Evolutionary conservation across 2,113 vertebrate genomes (phyloP).

Genomic region (Vidua chalybeata): DNA sequence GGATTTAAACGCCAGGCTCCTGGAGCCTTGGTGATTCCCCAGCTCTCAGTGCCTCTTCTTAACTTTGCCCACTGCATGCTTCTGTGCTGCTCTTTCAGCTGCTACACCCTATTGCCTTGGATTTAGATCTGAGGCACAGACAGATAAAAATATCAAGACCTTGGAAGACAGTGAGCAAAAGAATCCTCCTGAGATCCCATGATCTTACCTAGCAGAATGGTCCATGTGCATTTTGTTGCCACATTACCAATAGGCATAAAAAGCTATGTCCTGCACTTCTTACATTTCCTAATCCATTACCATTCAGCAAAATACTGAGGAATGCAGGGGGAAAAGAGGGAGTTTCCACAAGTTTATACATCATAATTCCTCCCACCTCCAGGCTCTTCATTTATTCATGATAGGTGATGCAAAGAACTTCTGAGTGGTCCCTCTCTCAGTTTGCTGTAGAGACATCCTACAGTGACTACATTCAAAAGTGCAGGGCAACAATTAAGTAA

Average conservation of each 20-base stretch:
- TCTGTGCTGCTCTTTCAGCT: background rate
- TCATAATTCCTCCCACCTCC: background rate
- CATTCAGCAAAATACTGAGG: background rate
- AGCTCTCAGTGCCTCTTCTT: background rate
- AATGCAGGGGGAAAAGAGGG: background rate
- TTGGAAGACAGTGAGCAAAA: background rate
- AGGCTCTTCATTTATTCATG: background rate
- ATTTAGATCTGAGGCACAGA: background rate
- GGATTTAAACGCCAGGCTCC: background rate
- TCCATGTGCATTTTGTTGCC: background rate
- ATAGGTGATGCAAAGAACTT: background rate
- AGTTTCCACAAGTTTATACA: background rate
- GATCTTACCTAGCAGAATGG: background rate
- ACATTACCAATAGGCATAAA: background rate
- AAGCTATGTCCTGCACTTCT: background rate
- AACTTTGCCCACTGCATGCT: rapidly evolving
- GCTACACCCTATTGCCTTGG: background rate
- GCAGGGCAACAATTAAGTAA: background rate
- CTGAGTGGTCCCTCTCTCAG: background rate
- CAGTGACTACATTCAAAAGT: background rate
- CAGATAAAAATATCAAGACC: background rate
- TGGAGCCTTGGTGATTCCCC: background rate
- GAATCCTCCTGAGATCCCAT: background rate
- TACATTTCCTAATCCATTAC: background rate
- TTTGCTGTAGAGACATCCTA: background rate